phyloP scores from a whole-genome alignment of 2,797 vertebrate species.

The Gymnothorax reevesii region DNA sequence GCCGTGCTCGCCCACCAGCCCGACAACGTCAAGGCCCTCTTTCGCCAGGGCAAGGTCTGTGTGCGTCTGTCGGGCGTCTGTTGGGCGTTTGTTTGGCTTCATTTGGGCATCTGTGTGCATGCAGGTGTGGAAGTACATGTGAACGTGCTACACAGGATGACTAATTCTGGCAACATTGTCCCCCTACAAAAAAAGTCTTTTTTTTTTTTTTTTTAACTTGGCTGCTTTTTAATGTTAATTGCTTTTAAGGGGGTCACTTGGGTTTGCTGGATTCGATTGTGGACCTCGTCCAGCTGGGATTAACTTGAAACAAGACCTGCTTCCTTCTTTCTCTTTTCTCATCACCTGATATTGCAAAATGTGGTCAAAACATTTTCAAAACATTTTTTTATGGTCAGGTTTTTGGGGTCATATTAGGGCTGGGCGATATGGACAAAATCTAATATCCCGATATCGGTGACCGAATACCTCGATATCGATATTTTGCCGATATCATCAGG shows the following conservation, averaged over 20 bases:
- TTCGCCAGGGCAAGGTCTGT: constrained; percentile 87
- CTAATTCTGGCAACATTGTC: background rate
- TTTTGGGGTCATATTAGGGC: background rate
- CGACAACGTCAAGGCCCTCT: constrained; percentile 92
- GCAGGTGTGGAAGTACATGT: no score
- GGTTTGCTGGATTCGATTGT: background rate
- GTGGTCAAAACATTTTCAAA: background rate
- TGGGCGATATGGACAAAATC: no score
- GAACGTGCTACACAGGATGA: no score
- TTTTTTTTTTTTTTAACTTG: background rate
- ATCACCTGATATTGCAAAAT: background rate
- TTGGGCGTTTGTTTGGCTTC: no score
- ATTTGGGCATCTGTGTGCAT: no score
- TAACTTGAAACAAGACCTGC: background rate
- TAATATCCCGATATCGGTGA: no score
- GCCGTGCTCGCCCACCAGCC: constrained; percentile 86
- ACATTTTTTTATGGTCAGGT: no score
- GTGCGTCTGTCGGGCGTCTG: background rate
- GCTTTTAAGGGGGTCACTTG: background rate
- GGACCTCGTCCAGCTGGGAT: no score
- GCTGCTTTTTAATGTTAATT: background rate
- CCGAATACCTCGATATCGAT: no score
- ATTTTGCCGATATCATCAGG: no score
- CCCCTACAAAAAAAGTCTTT: background rate
- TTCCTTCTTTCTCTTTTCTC: background rate